phyloP scores from a whole-genome alignment of 1,140 invertebrate genomes.

The Sinonovacula constricta region DNA sequence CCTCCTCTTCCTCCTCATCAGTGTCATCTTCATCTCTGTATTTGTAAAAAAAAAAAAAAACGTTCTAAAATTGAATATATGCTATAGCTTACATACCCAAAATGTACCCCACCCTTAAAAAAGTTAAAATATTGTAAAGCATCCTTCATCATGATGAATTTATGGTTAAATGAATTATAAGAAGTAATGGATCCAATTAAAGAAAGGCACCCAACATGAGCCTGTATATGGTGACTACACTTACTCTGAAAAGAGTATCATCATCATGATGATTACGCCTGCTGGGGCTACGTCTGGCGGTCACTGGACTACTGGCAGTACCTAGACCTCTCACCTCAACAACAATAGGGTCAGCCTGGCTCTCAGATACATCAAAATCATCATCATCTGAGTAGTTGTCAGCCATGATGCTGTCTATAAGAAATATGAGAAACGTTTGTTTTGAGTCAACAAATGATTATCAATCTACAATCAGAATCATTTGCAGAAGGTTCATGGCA shows the following conservation, averaged over 20 bases:
- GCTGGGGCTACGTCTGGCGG: conserved; percentile 22
- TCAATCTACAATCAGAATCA: too few relatives aligned
- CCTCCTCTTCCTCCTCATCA: conserved; percentile 41
- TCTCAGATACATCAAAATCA: neutral
- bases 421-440: too few relatives aligned
- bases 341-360: conserved; percentile 24
- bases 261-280: neutral
- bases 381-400: neutral
- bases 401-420: too few relatives aligned
- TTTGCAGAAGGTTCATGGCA: too few relatives aligned
- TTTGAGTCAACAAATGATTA: too few relatives aligned
- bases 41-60: neutral
- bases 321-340: conserved; percentile 39
- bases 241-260: neutral
- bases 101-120: neutral
- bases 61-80: neutral
- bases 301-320: conserved; percentile 25
- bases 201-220: neutral
- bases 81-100: too few relatives aligned
- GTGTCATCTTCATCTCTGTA: conserved; percentile 31
- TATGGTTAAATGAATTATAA: neutral
- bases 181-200: neutral
- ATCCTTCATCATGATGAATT: neutral
- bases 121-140: neutral
- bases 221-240: neutral